Percentiles rank a stretch among this genome's conserved stretches.
Conservation (phyloP, 2,888 invertebrate genomes). For the Drosophila kokeensis region DNA sequence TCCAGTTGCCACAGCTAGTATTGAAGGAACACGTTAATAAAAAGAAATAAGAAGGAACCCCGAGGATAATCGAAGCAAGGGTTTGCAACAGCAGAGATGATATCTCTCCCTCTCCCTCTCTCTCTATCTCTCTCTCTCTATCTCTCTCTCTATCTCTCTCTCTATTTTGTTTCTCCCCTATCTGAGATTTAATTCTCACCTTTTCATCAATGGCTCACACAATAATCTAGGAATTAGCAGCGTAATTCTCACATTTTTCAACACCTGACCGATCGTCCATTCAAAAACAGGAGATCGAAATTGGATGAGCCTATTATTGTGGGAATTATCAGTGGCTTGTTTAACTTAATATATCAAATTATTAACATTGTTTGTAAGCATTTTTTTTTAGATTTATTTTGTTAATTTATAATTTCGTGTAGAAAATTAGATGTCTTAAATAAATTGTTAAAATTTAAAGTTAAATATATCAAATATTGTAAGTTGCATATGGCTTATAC, state of each 20-base stretch:
- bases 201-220: background rate
- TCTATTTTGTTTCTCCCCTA: background rate
- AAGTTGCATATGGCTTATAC: background rate
- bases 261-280: background rate
- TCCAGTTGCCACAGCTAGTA: background rate
- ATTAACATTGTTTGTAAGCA: background rate
- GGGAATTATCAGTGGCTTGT: background rate
- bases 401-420: background rate
- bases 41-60: background rate
- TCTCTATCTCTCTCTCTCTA: too few relatives aligned
- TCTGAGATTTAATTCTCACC: slow-evolving; percentile 4
- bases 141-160: background rate
- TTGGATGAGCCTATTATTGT: background rate
- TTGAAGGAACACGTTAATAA: background rate
- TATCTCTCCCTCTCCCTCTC: background rate
- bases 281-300: background rate
- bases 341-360: background rate
- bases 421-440: too few relatives aligned
- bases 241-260: slow-evolving; percentile 1
- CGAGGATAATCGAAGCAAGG: background rate
- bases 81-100: background rate
- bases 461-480: background rate
- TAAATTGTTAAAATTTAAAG: background rate
- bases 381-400: background rate
- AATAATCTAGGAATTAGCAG: background rate